Evolutionary conservation across 2,888 invertebrate genomes (phyloP).

Genomic region (Platerodrilus igneus): DNA sequence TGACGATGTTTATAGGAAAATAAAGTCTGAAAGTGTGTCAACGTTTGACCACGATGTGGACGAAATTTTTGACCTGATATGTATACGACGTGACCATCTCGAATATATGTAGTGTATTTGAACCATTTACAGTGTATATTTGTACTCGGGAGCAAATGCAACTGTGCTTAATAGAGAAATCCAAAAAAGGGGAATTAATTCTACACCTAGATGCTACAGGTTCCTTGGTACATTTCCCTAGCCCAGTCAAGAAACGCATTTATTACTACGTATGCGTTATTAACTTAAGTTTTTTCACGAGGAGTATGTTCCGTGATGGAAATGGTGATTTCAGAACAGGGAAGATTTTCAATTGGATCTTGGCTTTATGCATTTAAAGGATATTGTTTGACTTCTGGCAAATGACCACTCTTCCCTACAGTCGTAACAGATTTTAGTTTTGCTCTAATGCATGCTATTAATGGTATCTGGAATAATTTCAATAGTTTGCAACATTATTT

Average conservation of each 20-base stretch:
- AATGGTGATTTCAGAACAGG: not conserved
- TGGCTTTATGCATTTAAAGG: slow-evolving; percentile 4
- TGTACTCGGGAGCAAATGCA: slow-evolving; percentile 3
- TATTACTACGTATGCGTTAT: slow-evolving; percentile 7
- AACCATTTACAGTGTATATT: not conserved
- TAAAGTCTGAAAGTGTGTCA: not conserved
- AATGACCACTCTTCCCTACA: slow-evolving; percentile 1
- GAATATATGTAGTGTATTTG: slow-evolving; percentile 1
- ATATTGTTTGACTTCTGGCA: not conserved
- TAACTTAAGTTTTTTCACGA: not conserved
- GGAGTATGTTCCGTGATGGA: not conserved
- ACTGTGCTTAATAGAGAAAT: not conserved
- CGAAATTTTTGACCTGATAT: slow-evolving; percentile 1
- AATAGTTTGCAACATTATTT: no score
- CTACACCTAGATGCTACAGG: slow-evolving; percentile 6
- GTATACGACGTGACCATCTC: no score
- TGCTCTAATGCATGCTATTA: slow-evolving; percentile 1
- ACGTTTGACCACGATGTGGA: not conserved
- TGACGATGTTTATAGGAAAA: not conserved
- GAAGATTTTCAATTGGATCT: not conserved
- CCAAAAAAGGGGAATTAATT: no score
- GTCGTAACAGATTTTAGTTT: slow-evolving; percentile 4
- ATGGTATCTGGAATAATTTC: slow-evolving; percentile 2
- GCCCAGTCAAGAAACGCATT: not conserved
- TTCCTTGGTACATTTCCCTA: slow-evolving; percentile 4